phyloP scores from a whole-genome alignment of 2,797 vertebrate genomes.

The Eospalax fontanierii region DNA sequence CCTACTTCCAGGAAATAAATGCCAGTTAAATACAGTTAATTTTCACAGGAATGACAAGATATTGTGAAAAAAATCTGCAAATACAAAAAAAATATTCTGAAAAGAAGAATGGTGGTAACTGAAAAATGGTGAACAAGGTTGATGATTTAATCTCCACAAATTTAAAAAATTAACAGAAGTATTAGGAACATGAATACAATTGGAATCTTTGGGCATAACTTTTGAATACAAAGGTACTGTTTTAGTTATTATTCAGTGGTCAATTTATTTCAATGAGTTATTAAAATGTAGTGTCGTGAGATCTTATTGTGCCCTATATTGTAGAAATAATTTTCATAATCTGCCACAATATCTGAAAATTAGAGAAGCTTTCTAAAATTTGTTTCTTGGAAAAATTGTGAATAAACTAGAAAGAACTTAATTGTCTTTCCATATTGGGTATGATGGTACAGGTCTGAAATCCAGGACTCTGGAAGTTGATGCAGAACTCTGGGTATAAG shows the following conservation, averaged over 20 bases:
- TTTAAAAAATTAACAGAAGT: not conserved
- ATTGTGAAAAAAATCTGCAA: conserved; percentile 8
- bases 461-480: too few species aligned
- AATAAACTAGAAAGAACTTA: not conserved
- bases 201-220: not conserved
- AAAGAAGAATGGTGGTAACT: not conserved
- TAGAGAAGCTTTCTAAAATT: not conserved
- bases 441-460: too few species aligned
- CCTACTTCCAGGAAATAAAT: conserved; percentile 52
- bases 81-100: conserved; percentile 9
- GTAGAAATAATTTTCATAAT: not conserved
- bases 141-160: not conserved
- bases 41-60: conserved; percentile 44
- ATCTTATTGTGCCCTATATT: not conserved
- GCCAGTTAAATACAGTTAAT: conserved; percentile 55
- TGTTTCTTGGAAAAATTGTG: not conserved
- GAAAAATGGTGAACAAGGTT: not conserved
- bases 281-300: not conserved
- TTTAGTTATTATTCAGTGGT: not conserved
- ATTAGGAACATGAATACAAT: not conserved
- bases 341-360: not conserved
- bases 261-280: not conserved
- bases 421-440: too few species aligned
- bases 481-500: too few species aligned
- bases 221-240: not conserved